Percentiles rank a stretch among this genome's conserved stretches.
phyloP scores from a whole-genome alignment of 2,888 invertebrate genomes.

The Azorinus chamasolen region DNA sequence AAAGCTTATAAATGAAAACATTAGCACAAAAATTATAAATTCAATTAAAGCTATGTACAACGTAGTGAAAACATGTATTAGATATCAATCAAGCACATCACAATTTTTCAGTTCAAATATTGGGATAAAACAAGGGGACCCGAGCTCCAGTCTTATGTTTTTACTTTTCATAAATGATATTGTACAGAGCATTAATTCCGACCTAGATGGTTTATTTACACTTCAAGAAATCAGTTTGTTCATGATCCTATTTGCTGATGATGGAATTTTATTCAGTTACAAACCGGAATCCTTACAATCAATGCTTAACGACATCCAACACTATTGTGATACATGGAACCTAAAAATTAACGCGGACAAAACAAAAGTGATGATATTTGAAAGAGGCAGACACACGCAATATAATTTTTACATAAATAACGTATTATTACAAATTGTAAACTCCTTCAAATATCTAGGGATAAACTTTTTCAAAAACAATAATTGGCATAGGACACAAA shows the following conservation, averaged over 20 bases:
- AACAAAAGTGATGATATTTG: conserved; percentile 16
- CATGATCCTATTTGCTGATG: conserved; percentile 30
- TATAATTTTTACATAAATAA: conserved; percentile 6
- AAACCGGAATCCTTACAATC: not conserved
- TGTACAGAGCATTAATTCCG: conserved; percentile 13
- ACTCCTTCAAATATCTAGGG: conserved; percentile 5
- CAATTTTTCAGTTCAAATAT: conserved; percentile 21
- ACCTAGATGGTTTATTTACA: conserved; percentile 20
- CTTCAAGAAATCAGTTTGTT: conserved; percentile 14
- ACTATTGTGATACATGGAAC: not conserved
- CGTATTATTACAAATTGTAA: conserved; percentile 3
- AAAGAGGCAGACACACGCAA: not conserved
- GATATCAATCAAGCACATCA: conserved; percentile 21
- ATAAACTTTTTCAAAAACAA: conserved; percentile 12
- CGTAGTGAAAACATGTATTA: conserved; percentile 24
- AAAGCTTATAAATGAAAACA: conserved; percentile 30
- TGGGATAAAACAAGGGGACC: conserved; percentile 44
- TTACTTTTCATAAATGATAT: conserved; percentile 36
- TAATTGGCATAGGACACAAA: conserved; percentile 6
- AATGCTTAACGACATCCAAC: conserved; percentile 6
- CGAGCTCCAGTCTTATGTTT: conserved; percentile 23
- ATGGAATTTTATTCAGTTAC: conserved; percentile 4
- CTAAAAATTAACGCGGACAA: conserved; percentile 8
- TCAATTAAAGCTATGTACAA: conserved; percentile 35
- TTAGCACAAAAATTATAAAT: conserved; percentile 40